Conservation (phyloP, 1,140 invertebrate species). For the Drosophila kurseongensis region DNA sequence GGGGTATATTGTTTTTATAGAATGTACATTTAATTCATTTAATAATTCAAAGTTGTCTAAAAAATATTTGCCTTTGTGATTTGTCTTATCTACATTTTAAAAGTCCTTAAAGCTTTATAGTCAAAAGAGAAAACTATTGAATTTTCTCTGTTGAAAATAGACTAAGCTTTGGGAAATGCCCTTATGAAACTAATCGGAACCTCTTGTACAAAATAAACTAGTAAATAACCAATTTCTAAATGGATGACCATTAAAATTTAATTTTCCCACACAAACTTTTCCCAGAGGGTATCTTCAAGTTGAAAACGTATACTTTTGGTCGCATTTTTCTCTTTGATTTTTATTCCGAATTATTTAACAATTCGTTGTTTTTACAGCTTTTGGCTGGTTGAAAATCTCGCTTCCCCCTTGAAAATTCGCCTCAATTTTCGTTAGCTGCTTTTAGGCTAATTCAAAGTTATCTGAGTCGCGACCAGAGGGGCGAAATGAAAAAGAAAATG, state of each 20-base stretch:
- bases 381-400: not conserved
- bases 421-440: conserved; percentile 11
- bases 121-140: no score
- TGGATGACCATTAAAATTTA: not conserved
- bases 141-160: no score
- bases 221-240: no score
- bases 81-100: no score
- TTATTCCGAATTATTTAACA: conserved; percentile 9
- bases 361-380: conserved; percentile 5
- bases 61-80: not conserved
- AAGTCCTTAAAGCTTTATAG: no score
- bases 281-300: not conserved
- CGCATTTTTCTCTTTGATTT: conserved; percentile 3
- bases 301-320: not conserved
- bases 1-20: conserved; percentile 1
- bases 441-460: conserved; percentile 44
- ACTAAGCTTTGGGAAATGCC: no score
- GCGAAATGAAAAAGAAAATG: not conserved
- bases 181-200: no score
- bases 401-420: conserved; percentile 9
- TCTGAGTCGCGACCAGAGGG: conserved; percentile 3
- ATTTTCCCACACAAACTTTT: not conserved
- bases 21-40: not conserved
- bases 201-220: no score
- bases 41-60: not conserved